Conservation (phyloP, 1,140 invertebrate species). For the Steinernema feltiae region DNA sequence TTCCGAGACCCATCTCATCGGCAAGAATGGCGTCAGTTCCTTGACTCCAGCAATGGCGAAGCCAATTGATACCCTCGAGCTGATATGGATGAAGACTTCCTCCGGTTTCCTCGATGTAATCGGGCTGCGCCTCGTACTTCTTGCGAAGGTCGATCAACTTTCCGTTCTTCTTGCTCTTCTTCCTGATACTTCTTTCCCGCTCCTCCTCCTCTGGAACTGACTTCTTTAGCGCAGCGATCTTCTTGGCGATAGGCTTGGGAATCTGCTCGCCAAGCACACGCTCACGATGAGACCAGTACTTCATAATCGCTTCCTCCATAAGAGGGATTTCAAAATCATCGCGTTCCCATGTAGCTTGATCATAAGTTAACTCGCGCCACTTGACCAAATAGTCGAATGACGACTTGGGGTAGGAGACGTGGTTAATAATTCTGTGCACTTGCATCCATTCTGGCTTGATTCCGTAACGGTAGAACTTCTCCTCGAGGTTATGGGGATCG, state of each 20-base stretch:
- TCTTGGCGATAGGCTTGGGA: conserved; percentile 58
- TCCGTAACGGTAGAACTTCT: conserved; percentile 69
- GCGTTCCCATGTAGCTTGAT: conserved; percentile 93
- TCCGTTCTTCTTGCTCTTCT: conserved; percentile 59
- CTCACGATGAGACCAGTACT: conserved; percentile 69
- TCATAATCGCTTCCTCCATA: conserved; percentile 77
- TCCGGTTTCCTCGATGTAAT: conserved; percentile 76
- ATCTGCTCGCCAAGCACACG: conserved; percentile 45
- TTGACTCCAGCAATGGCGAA: conserved; percentile 92
- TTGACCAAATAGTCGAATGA: conserved; percentile 80
- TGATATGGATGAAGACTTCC: conserved; percentile 95
- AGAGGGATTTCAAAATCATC: conserved; percentile 81
- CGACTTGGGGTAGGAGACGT: conserved; percentile 61
- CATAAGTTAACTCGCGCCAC: conserved; percentile 96
- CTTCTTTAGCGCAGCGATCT: conserved; percentile 38
- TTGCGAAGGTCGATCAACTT: conserved; percentile 67
- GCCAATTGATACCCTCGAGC: conserved; percentile 78
- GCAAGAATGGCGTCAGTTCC: conserved; percentile 95
- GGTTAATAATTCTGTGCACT: conserved; percentile 86
- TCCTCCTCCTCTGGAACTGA: conserved; percentile 64
- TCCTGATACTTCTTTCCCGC: too few species aligned
- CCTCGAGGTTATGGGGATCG: conserved; percentile 59
- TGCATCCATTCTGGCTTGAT: conserved; percentile 96
- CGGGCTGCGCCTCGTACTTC: conserved; percentile 87
- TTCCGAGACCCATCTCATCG: conserved; percentile 98